Conservation (phyloP, 2,797 vertebrate species). For the Salmo trutta region DNA sequence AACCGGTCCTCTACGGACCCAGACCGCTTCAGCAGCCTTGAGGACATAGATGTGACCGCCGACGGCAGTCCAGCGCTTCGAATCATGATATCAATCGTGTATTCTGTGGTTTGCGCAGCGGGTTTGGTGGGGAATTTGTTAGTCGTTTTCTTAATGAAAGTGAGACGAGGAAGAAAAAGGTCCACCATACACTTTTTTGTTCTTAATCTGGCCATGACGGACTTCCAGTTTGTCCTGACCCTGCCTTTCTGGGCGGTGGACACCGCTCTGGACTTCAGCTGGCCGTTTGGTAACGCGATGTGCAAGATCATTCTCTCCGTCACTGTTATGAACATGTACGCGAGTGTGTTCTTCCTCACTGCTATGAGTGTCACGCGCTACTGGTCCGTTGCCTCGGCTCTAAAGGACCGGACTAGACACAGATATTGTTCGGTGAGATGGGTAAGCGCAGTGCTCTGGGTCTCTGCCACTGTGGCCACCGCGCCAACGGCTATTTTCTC, state of each 20-base stretch:
- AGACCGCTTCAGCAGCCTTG: conserved; percentile 43
- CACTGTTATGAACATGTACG: conserved; percentile 77
- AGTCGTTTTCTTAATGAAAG: conserved; percentile 74
- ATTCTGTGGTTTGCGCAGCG: conserved; percentile 68
- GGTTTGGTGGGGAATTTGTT: conserved; percentile 73
- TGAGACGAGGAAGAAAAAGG: conserved; percentile 55
- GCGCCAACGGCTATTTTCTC: conserved; percentile 69
- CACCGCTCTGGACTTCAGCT: conserved; percentile 74
- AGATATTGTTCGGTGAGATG: conserved; percentile 64
- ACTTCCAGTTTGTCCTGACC: conserved; percentile 76
- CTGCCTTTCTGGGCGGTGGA: conserved; percentile 79
- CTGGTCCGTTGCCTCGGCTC: conserved; percentile 73
- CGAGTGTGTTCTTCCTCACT: conserved; percentile 76
- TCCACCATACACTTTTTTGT: conserved; percentile 75
- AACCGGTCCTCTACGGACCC: conserved; percentile 40
- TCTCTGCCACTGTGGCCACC: conserved; percentile 63
- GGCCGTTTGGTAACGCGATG: conserved; percentile 77
- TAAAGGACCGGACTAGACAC: conserved; percentile 60
- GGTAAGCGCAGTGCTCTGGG: conserved; percentile 70
- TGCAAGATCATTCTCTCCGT: conserved; percentile 71
- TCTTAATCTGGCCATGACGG: conserved; percentile 73
- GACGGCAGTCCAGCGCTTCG: conserved; percentile 58
- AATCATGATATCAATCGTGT: conserved; percentile 64
- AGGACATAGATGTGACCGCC: conserved; percentile 57
- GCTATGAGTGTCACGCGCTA: conserved; percentile 78